These are phyloP conservation scores for Megaceryle alcyon DNA, from an alignment of 2,797 vertebrate species.

Conservation along the genomic window DNA sequence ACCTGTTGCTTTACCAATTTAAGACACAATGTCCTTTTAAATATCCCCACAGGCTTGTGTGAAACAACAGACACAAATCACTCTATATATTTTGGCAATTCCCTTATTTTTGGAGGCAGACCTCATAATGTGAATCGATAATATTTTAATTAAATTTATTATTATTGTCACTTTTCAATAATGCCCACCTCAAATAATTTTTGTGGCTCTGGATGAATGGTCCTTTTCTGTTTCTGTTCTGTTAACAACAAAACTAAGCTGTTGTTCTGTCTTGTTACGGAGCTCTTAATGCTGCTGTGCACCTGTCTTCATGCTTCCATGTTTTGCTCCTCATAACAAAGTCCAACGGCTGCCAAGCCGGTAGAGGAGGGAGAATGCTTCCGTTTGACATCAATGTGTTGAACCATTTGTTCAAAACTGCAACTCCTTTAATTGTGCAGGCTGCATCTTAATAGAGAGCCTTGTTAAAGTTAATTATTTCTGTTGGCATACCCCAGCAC, in stretches of 20 bases:
- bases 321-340: constrained; percentile 21
- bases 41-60: neutral
- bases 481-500: constrained; percentile 30
- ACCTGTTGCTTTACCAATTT: neutral
- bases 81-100: neutral
- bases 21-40: constrained; percentile 3
- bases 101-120: neutral
- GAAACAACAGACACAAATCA: neutral
- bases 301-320: neutral
- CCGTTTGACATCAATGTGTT: constrained; percentile 23
- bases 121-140: neutral
- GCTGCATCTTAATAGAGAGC: constrained; percentile 30
- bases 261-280: neutral
- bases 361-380: neutral
- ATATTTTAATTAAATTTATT: neutral
- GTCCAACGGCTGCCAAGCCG: constrained; percentile 17
- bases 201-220: neutral
- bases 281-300: neutral
- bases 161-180: neutral
- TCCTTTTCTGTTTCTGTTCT: constrained; percentile 9
- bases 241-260: neutral
- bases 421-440: neutral
- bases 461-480: constrained; percentile 47
- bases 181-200: neutral
- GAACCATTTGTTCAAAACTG: constrained; percentile 46